These are phyloP conservation scores for Manacus vitellinus DNA, from an alignment of 2,113 vertebrate genomes.

Conservation along the genomic window DNA sequence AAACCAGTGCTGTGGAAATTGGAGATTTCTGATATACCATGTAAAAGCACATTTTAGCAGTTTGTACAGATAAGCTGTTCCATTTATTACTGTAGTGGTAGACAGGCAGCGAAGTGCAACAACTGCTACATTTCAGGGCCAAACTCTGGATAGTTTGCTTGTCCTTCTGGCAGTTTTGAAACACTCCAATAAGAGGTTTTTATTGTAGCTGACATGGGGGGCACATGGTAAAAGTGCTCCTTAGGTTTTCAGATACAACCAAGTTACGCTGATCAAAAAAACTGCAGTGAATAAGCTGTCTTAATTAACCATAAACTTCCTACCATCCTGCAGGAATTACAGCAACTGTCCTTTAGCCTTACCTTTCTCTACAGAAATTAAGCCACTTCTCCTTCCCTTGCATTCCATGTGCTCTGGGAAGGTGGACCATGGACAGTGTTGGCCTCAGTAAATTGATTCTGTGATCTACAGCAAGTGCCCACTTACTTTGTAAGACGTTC, in stretches of 20 bases:
- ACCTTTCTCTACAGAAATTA: background rate
- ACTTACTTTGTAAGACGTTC: background rate
- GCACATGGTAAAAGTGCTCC: background rate
- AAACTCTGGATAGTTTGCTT: background rate
- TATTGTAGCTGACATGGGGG: background rate
- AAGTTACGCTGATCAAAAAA: background rate
- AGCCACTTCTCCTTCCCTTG: background rate
- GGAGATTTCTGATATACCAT: accelerated
- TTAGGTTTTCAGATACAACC: background rate
- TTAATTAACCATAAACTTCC: background rate
- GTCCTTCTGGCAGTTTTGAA: background rate
- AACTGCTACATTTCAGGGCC: background rate
- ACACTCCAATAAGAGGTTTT: background rate
- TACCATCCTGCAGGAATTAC: background rate
- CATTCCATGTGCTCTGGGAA: accelerated
- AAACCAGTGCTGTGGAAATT: background rate
- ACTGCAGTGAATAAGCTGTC: background rate
- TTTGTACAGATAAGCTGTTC: background rate
- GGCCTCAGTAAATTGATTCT: background rate
- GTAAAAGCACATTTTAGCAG: background rate
- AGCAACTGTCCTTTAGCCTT: background rate
- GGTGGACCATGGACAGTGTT: accelerated
- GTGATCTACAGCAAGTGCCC: background rate
- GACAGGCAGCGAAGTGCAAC: background rate
- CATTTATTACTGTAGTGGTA: background rate